Evolutionary conservation across 2,113 vertebrate species (phyloP).

Genomic region (Paratilapia polleni): DNA sequence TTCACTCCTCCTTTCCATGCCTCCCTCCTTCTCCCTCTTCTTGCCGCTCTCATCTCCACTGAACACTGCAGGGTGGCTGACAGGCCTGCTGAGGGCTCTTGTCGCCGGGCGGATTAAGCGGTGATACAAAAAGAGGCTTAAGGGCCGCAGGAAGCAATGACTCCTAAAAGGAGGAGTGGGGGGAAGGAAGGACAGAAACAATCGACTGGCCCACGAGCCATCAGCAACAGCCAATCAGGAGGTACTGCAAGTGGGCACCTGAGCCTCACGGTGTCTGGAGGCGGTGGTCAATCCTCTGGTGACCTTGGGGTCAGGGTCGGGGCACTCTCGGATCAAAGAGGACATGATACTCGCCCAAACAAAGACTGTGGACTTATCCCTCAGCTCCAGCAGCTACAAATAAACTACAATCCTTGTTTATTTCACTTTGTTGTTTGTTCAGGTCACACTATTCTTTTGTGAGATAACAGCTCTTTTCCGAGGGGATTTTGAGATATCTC

Average conservation of each 20-base stretch:
- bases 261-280: constrained; percentile 45
- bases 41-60: constrained; percentile 60
- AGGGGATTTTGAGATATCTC: neutral
- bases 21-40: neutral
- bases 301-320: constrained; percentile 68
- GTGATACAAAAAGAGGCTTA: constrained; percentile 80
- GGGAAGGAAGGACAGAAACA: constrained; percentile 16
- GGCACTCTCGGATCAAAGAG: constrained; percentile 62
- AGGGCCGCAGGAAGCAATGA: constrained; percentile 72
- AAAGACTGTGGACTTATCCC: constrained; percentile 36
- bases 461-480: neutral
- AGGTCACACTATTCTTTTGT: neutral
- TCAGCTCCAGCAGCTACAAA: constrained; percentile 17
- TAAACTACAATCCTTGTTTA: constrained; percentile 32
- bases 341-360: constrained; percentile 45
- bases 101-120: constrained; percentile 76
- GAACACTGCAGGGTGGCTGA: constrained; percentile 73
- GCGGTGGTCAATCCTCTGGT: constrained; percentile 61
- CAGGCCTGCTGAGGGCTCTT: constrained; percentile 74
- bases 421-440: neutral
- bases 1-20: constrained; percentile 1
- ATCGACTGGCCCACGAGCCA: constrained; percentile 45
- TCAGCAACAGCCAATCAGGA: constrained; percentile 49
- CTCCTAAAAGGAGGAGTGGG: constrained; percentile 52
- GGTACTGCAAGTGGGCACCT: constrained; percentile 56